A percentile compares a stretch with the other conserved stretches of the same genome.
These are phyloP conservation scores for Pogonus chalceus DNA, from an alignment of 1,140 invertebrate genomes.

Conservation along the genomic window DNA sequence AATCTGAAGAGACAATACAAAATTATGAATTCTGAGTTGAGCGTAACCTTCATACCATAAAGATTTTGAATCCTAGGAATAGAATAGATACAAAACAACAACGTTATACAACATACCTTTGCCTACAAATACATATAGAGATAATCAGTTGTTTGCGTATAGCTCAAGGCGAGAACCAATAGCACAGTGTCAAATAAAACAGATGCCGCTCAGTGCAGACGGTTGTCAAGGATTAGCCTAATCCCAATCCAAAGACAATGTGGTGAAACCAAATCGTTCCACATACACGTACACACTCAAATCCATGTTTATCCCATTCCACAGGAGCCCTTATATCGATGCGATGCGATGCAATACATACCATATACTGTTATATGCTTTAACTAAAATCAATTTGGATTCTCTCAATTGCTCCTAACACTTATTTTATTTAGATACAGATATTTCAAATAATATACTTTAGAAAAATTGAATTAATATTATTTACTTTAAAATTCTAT, in stretches of 20 bases:
- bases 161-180: neutral
- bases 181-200: slow-evolving; percentile 2
- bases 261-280: neutral
- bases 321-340: neutral
- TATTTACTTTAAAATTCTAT: too few species aligned
- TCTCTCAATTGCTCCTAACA: too few species aligned
- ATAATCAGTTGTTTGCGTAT: neutral
- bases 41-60: too few species aligned
- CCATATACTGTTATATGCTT: neutral
- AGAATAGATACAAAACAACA: too few species aligned
- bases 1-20: too few species aligned
- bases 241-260: slow-evolving; percentile 5
- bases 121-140: neutral
- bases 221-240: neutral
- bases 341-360: neutral
- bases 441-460: too few species aligned
- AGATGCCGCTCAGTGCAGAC: neutral
- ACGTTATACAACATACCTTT: too few species aligned
- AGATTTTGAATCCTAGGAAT: too few species aligned
- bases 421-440: too few species aligned
- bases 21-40: too few species aligned
- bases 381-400: too few species aligned
- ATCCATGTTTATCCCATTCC: neutral
- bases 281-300: neutral
- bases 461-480: too few species aligned